phyloP scores from a whole-genome alignment of 2,113 vertebrate genomes.

The Heterochromis multidens region DNA sequence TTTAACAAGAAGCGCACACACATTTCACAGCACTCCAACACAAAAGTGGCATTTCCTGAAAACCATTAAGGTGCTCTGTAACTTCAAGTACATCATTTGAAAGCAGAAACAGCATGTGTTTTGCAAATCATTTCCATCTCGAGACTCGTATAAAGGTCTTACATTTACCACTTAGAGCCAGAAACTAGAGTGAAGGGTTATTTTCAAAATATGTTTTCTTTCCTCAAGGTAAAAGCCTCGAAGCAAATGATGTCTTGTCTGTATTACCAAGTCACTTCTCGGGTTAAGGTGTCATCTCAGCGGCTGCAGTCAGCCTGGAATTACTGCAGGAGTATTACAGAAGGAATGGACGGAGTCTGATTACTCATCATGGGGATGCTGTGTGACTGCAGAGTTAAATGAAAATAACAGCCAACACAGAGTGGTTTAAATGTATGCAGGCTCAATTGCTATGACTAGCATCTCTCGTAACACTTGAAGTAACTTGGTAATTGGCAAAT shows the following conservation, averaged over 20 bases:
- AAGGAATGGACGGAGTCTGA: neutral
- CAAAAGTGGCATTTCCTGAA: conserved; percentile 31
- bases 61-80: conserved; percentile 33
- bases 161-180: conserved; percentile 33
- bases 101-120: conserved; percentile 22
- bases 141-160: conserved; percentile 28
- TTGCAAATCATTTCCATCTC: conserved; percentile 34
- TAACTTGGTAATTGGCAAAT: neutral
- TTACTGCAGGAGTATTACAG: neutral
- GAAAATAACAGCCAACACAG: neutral
- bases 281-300: neutral
- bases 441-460: neutral
- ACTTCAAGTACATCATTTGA: conserved; percentile 35
- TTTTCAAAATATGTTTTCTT: conserved; percentile 33
- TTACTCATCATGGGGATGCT: neutral
- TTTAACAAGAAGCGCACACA: conserved; percentile 15
- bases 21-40: conserved; percentile 18
- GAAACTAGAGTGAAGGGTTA: conserved; percentile 13
- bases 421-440: neutral
- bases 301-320: neutral
- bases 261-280: conserved; percentile 4
- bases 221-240: conserved; percentile 30
- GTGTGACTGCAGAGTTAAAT: neutral
- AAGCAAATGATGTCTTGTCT: conserved; percentile 19
- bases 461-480: neutral